phyloP scores from a whole-genome alignment of 2,113 vertebrate species.

The Pimephales promelas region DNA sequence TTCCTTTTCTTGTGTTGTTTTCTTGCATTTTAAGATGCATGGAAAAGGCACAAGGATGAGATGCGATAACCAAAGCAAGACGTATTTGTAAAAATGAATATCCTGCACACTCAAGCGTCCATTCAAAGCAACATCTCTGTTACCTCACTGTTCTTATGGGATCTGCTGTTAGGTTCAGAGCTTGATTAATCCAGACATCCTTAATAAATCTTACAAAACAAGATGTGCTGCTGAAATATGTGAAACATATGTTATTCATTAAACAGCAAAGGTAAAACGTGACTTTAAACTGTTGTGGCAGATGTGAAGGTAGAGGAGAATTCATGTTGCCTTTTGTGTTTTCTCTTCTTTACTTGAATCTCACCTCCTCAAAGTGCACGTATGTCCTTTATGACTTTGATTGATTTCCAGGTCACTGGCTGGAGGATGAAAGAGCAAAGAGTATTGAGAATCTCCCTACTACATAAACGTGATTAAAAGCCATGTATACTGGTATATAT shows the following conservation, averaged over 20 bases:
- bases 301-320: background rate
- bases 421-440: background rate
- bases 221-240: background rate
- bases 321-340: background rate
- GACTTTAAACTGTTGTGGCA: background rate
- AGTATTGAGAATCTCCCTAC: background rate
- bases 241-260: background rate
- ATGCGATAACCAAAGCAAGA: background rate
- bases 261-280: background rate
- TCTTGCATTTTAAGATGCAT: background rate
- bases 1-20: background rate
- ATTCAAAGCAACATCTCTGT: background rate
- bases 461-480: too few species aligned
- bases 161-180: background rate
- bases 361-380: too few species aligned
- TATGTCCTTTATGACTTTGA: constrained; percentile 6
- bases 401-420: background rate
- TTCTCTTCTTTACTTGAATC: too few species aligned
- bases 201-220: background rate
- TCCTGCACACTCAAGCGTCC: background rate
- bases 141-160: background rate
- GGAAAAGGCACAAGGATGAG: background rate
- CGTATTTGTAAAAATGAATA: background rate
- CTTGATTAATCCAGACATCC: constrained; percentile 9
- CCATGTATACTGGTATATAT: too few species aligned